A percentile compares a stretch with the other conserved stretches of the same genome.
These are phyloP conservation scores for Phalanger gymnotis DNA, from an alignment of 2,797 vertebrate genomes.

Conservation along the genomic window DNA sequence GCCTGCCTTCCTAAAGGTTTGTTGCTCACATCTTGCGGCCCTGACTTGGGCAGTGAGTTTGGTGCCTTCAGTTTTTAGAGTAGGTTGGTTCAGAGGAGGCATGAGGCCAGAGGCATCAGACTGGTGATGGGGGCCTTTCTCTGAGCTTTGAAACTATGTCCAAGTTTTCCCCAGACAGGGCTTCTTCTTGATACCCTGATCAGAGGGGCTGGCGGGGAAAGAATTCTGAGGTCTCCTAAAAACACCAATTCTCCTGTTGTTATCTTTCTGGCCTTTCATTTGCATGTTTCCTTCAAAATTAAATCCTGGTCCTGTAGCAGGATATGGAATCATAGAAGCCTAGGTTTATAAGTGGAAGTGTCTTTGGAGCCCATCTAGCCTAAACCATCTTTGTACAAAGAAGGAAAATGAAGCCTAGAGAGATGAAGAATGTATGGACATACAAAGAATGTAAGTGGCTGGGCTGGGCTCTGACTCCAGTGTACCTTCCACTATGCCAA, in stretches of 20 bases:
- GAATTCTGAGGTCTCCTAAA: neutral
- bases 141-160: neutral
- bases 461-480: neutral
- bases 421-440: neutral
- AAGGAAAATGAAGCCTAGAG: neutral
- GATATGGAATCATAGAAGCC: too few relatives aligned
- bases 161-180: neutral
- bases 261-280: neutral
- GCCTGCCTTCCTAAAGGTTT: neutral
- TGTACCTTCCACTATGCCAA: neutral
- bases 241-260: neutral
- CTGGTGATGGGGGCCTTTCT: neutral
- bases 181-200: neutral
- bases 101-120: neutral
- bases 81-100: neutral
- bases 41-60: neutral
- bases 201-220: neutral
- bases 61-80: neutral
- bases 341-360: neutral
- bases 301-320: neutral
- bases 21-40: neutral
- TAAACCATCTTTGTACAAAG: neutral
- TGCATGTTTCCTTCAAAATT: neutral
- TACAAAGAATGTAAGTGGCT: neutral
- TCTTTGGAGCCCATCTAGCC: neutral